A percentile compares a stretch with the other conserved stretches of the same genome.
Conservation (phyloP, 2,888 invertebrate species). For the Orchesella flavescens region DNA sequence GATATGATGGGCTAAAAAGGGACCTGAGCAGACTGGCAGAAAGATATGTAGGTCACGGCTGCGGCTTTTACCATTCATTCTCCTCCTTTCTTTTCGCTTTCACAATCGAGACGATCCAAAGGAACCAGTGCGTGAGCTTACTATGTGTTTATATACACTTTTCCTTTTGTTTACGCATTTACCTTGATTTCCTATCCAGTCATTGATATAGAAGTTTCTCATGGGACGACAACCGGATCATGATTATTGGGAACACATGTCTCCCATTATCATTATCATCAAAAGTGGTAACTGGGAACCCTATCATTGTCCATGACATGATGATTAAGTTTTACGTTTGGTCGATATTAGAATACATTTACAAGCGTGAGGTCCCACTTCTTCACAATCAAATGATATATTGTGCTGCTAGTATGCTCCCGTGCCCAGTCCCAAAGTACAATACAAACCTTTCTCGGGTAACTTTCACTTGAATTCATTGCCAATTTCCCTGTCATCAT, state of each 20-base stretch:
- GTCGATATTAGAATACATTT: not conserved
- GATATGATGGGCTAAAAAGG: too few species aligned
- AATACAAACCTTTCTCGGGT: too few species aligned
- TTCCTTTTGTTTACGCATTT: not conserved
- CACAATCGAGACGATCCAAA: not conserved
- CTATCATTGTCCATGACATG: too few species aligned
- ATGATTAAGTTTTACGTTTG: not conserved
- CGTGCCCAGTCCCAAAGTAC: too few species aligned
- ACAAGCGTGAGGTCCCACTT: too few species aligned
- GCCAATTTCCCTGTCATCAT: too few species aligned
- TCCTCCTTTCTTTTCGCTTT: not conserved
- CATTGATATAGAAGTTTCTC: not conserved
- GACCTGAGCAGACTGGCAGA: not conserved
- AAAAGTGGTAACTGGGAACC: too few species aligned
- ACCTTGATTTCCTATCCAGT: not conserved
- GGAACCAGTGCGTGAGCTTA: not conserved
- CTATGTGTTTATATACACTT: not conserved
- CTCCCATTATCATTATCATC: constrained; percentile 13
- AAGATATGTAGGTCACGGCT: constrained; percentile 8
- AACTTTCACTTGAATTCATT: too few species aligned
- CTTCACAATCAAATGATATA: too few species aligned
- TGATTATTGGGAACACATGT: constrained; percentile 23
- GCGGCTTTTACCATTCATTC: not conserved
- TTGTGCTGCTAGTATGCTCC: too few species aligned
- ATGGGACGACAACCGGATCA: not conserved